Evolutionary conservation across 1,140 invertebrate species (phyloP).

Genomic region (Drosophila lini): DNA sequence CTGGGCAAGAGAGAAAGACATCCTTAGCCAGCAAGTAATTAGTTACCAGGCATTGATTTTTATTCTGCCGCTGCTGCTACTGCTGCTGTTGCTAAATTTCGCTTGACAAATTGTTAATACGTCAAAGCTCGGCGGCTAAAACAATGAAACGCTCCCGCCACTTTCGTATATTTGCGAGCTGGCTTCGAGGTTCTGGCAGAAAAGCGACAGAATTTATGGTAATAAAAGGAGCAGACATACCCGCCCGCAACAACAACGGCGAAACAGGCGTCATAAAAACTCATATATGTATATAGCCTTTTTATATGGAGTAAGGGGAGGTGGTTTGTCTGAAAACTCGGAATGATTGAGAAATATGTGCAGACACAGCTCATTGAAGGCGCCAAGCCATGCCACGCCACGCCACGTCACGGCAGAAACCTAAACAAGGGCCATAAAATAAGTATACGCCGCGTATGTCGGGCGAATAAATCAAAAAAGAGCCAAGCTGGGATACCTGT

Average conservation of each 20-base stretch:
- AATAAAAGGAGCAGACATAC: slow-evolving; percentile 71
- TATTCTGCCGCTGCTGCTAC: slow-evolving; percentile 34
- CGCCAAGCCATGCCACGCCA: slow-evolving; percentile 34
- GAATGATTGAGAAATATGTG: slow-evolving; percentile 59
- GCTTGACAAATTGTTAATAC: slow-evolving; percentile 80
- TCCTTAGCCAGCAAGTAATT: slow-evolving; percentile 62
- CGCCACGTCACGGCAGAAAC: slow-evolving; percentile 33
- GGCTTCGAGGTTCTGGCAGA: slow-evolving; percentile 17
- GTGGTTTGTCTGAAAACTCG: slow-evolving; percentile 40
- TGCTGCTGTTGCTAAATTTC: slow-evolving; percentile 60
- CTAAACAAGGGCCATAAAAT: slow-evolving; percentile 65
- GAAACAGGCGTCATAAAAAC: slow-evolving; percentile 51
- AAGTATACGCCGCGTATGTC: slow-evolving; percentile 61
- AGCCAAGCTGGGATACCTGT: slow-evolving; percentile 37
- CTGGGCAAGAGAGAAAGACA: slow-evolving; percentile 7
- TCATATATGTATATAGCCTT: slow-evolving; percentile 21
- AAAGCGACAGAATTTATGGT: slow-evolving; percentile 67
- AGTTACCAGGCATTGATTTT: slow-evolving; percentile 79
- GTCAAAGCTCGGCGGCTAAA: slow-evolving; percentile 60
- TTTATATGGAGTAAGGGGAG: background rate
- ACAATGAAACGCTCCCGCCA: slow-evolving; percentile 31
- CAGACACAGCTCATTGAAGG: slow-evolving; percentile 60
- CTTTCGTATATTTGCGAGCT: slow-evolving; percentile 26
- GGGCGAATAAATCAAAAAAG: slow-evolving; percentile 68
- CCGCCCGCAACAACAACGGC: slow-evolving; percentile 10